Evolutionary conservation across 2,888 invertebrate species (phyloP), one percentile per base, ranked within the genome.

Genomic region (Pollenia amentaria): DNA sequence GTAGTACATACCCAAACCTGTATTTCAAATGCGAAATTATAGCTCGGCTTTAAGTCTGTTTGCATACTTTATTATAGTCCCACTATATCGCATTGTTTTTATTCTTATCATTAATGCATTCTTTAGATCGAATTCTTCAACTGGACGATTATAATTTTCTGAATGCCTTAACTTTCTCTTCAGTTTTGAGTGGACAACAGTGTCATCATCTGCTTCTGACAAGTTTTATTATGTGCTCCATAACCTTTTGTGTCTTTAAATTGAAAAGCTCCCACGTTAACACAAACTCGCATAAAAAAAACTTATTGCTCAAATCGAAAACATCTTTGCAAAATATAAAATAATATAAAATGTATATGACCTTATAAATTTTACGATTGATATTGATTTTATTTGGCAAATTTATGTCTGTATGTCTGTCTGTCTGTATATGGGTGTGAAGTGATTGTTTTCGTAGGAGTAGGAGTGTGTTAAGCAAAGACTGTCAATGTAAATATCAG

Each of bases 311-410:
- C 60, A 73, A 73, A 46, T 60, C n/a, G 3, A 8, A 73, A 60
- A 16, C 60, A 60, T 44, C 29, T 60, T 73, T 18, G 40, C 18
- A 40, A 64, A 51, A 64, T 62, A 64, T 62, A 14, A 64, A 64
- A 51, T 40, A 64, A 51, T 64, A 62, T 48, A 64, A 51, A 75
- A 62, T 48, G 40, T 64, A 40, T 60, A 16, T 51, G 62, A 42
- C 51, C 75, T 64, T 75, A 75, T 51, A 51, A 64, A 75, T 75
- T 51, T 40, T 42, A 53, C 40, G 69, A 40, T 40, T 70, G 10
- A 12, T 75, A 75, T 75, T 75, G 75, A 75, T 64, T 64, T 75
- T 51, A 64, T 75, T 60, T 38, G 11, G 57, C 55, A 75, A 64
- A 75, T 64, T 51, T 64, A 42, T 48, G 11, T 46, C 9, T 21